Percentiles rank a stretch among this genome's conserved stretches.
Conservation (phyloP, 2,797 vertebrate species). For the Myotis pilosus region DNA sequence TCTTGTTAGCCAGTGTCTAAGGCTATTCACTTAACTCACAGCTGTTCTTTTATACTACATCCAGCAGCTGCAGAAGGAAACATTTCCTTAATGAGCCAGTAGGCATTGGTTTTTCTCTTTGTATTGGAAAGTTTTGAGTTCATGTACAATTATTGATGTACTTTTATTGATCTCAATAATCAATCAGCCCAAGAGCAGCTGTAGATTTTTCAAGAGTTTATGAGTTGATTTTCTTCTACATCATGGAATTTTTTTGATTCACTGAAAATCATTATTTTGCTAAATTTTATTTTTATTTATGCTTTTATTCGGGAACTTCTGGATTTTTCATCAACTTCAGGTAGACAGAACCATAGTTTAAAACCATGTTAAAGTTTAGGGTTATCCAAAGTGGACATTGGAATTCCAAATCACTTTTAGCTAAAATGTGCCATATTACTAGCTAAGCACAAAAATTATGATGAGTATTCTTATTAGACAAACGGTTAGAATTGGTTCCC, state of each 20-base stretch:
- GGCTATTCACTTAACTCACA: background rate
- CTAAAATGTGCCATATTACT: background rate
- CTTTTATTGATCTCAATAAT: background rate
- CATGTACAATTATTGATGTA: background rate
- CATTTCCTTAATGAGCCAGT: background rate
- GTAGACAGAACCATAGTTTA: background rate
- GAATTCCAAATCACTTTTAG: background rate
- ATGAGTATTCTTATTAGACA: background rate
- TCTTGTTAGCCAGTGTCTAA: background rate
- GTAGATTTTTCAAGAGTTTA: background rate
- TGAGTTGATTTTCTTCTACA: background rate
- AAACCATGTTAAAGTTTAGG: background rate
- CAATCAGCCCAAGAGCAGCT: background rate
- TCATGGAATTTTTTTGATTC: background rate
- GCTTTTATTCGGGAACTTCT: background rate
- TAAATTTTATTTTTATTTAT: conserved; percentile 21
- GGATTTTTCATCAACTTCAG: background rate
- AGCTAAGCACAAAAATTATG: background rate
- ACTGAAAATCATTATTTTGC: background rate
- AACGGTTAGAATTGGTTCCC: background rate
- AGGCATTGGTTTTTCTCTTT: background rate
- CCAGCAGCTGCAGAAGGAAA: background rate
- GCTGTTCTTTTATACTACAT: background rate
- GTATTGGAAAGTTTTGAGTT: background rate
- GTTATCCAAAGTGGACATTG: background rate